Base-by-base conservation (phyloP, 2,888 invertebrate genomes). In the Endomychus coccineus region DNA sequence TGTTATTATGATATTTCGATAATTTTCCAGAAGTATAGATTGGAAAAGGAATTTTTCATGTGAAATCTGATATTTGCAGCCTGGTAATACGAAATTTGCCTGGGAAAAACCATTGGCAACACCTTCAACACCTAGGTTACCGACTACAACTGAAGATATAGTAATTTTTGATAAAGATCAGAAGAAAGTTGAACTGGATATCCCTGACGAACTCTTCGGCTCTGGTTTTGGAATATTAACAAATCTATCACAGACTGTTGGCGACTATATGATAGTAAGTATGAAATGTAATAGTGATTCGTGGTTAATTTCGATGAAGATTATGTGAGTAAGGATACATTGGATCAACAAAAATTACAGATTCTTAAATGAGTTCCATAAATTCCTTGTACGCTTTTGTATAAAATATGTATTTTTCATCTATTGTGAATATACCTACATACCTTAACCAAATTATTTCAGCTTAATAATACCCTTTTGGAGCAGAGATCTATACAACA, bases 151-250 rank as follows among this genome's bases (percentile, higher is more conserved):
- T 15, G 74, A 73, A 59, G 75, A 71, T 50, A 71, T 75, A 50
- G 76, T 76, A 16, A 71, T 67, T 47, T 76, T 77, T 67, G 75
- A 75, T 61, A 69, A 77, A 52, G 76, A 75, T 61, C 61, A 74
- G 51, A 71, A 73, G 68, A 71, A 73, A 53, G 81, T 81, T 44
- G 75, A 76, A 53, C 68, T 82, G 59, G 78, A 80, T 48, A 64
- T 82, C 51, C 81, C 81, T 42, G 71, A 75, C 42, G 69, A 66
- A 56, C 67, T 78, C 50, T 77, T 82, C 62, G 80, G 80, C 31
- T 73, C 76, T 9, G 77, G 78, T 57, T 81, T 81, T 61, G 75
- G 73, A 39, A 67, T 80, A 30, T 69, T 82, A 48, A 80, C 79
- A 51, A 72, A 71, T 48, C 66, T 79, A 51, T 80, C 80, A 61